Evolutionary conservation across 1,140 invertebrate genomes (phyloP).

Genomic region (Drosophila pallidifrons): DNA sequence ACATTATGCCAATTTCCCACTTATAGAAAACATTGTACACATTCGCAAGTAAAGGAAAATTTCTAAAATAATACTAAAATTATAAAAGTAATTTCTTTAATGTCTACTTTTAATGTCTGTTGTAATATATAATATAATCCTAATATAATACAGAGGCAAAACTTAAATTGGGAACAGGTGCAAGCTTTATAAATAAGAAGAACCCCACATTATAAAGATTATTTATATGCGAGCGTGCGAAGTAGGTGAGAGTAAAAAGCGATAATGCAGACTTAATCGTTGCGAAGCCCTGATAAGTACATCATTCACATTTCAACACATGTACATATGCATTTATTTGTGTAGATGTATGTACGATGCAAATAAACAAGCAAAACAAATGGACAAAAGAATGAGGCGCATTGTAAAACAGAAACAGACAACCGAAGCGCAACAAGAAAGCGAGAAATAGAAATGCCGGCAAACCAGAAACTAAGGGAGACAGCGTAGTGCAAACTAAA

Average conservation of each 20-base stretch:
- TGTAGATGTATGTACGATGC: conserved; percentile 38
- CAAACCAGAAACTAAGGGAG: conserved; percentile 20
- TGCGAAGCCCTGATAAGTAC: conserved; percentile 12
- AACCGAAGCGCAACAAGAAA: conserved; percentile 10
- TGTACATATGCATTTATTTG: neutral
- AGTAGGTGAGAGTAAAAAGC: neutral
- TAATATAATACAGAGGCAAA: no score
- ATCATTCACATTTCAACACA: neutral
- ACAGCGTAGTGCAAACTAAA: conserved; percentile 31
- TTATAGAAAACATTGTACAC: no score
- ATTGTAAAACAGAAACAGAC: conserved; percentile 18
- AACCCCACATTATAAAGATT: neutral
- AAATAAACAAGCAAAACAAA: conserved; percentile 70
- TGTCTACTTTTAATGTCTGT: no score
- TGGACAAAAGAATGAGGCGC: conserved; percentile 19
- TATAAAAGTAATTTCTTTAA: no score
- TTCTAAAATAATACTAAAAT: no score
- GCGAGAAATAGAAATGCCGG: conserved; percentile 25
- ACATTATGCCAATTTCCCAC: no score
- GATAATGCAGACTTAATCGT: conserved; percentile 7
- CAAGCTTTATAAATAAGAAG: neutral
- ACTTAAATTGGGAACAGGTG: no score
- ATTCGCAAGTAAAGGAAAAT: no score
- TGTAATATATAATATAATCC: no score
- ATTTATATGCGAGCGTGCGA: neutral